phyloP scores from a whole-genome alignment of 2,113 vertebrate genomes.

The Halcyon malimbica region DNA sequence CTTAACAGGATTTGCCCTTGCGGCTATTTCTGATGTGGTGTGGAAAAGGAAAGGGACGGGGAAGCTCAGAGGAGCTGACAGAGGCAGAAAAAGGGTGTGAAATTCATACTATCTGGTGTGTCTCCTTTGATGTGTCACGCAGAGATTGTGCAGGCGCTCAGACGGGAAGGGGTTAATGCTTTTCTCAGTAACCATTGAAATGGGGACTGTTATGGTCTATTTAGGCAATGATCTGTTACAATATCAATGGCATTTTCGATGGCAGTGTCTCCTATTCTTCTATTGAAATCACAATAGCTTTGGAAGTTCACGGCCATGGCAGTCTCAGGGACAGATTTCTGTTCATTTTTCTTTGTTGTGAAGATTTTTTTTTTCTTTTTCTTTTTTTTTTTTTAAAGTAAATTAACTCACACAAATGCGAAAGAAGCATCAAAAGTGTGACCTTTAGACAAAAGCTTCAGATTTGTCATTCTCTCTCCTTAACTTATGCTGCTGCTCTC shows the following conservation, averaged over 20 bases:
- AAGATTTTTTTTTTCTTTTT: not conserved
- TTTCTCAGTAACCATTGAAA: constrained; percentile 65
- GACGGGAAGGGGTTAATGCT: constrained; percentile 54
- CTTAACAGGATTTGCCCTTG: constrained; percentile 54
- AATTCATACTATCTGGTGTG: constrained; percentile 21
- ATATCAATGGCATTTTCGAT: constrained; percentile 68
- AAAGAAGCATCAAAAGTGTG: constrained; percentile 65
- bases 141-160: constrained; percentile 47
- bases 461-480: constrained; percentile 61
- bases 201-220: constrained; percentile 61
- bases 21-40: constrained; percentile 3
- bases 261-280: constrained; percentile 65
- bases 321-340: constrained; percentile 59
- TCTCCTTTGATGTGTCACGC: constrained; percentile 60
- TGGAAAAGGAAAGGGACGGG: not conserved
- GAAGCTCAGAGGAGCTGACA: not conserved
- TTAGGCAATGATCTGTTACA: constrained; percentile 68
- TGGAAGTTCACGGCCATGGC: constrained; percentile 60
- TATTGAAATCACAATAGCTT: constrained; percentile 64
- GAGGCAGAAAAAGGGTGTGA: constrained; percentile 47
- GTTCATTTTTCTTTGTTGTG: constrained; percentile 68
- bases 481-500: not conserved
- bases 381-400: constrained; percentile 13
- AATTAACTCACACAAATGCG: constrained; percentile 59
- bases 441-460: constrained; percentile 65